Evolutionary conservation across 1,140 invertebrate species (phyloP).

Genomic region (Eriosoma lanigerum): DNA sequence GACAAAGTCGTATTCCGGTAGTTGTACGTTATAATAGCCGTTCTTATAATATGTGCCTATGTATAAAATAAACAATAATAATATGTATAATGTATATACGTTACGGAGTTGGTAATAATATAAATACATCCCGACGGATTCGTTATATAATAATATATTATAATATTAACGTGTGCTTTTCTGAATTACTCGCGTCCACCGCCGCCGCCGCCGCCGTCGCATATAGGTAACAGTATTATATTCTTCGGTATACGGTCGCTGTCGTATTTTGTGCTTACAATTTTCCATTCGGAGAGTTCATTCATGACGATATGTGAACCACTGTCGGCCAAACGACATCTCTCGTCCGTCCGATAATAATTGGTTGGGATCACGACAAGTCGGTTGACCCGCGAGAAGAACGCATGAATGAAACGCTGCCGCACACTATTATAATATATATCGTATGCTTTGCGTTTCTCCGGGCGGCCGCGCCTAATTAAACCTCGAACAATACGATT

Average conservation of each 20-base stretch:
- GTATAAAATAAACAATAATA: too few relatives aligned
- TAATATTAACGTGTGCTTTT: background rate
- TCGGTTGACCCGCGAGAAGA: background rate
- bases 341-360: conserved; percentile 18
- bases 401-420: conserved; percentile 31
- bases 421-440: background rate
- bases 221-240: too few relatives aligned
- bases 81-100: too few relatives aligned
- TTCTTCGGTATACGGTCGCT: background rate
- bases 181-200: background rate
- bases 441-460: background rate
- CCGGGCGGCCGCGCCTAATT: conserved; percentile 36
- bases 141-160: too few relatives aligned
- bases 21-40: background rate
- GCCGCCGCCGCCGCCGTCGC: background rate
- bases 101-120: too few relatives aligned
- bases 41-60: too few relatives aligned
- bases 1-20: conserved; percentile 2
- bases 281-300: conserved; percentile 1
- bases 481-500: conserved; percentile 37
- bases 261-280: background rate
- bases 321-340: background rate
- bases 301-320: conserved; percentile 24
- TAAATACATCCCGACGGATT: too few relatives aligned
- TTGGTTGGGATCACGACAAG: conserved; percentile 37